A percentile compares a stretch with the other conserved stretches of the same genome.
Evolutionary conservation across 1,140 invertebrate species (phyloP).

Genomic region (Drosophila aff.): DNA sequence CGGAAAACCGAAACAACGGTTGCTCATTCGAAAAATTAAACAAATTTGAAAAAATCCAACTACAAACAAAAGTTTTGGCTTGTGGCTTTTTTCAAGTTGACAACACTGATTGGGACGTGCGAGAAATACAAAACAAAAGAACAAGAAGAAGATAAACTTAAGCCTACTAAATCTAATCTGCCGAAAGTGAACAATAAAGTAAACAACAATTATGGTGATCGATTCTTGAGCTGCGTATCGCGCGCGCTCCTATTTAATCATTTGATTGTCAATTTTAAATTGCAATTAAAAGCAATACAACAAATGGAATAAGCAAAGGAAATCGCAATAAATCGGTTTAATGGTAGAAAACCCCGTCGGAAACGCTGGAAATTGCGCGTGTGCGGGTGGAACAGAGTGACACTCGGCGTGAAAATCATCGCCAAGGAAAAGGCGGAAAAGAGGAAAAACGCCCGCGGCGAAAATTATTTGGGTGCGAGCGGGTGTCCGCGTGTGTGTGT

Average conservation of each 20-base stretch:
- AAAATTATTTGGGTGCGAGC: conserved; percentile 47
- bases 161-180: conserved; percentile 5
- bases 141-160: not conserved
- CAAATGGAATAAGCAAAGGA: not conserved
- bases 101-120: not conserved
- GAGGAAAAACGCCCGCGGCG: conserved; percentile 65
- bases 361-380: conserved; percentile 53
- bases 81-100: too few relatives aligned
- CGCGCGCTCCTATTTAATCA: not conserved
- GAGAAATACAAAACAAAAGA: not conserved
- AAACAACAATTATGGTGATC: conserved; percentile 8
- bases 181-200: not conserved
- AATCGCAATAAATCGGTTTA: conserved; percentile 11
- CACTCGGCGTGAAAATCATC: conserved; percentile 50
- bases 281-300: not conserved
- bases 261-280: not conserved
- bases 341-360: conserved; percentile 8
- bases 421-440: conserved; percentile 47
- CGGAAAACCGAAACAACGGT: too few relatives aligned
- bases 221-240: conserved; percentile 7
- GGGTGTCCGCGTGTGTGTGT: conserved; percentile 24
- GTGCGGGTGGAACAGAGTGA: conserved; percentile 51
- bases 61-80: too few relatives aligned
- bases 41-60: too few relatives aligned
- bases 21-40: too few relatives aligned